These are phyloP conservation scores for Zosterops japonicus DNA, from an alignment of 2,113 vertebrate genomes.

Conservation along the genomic window DNA sequence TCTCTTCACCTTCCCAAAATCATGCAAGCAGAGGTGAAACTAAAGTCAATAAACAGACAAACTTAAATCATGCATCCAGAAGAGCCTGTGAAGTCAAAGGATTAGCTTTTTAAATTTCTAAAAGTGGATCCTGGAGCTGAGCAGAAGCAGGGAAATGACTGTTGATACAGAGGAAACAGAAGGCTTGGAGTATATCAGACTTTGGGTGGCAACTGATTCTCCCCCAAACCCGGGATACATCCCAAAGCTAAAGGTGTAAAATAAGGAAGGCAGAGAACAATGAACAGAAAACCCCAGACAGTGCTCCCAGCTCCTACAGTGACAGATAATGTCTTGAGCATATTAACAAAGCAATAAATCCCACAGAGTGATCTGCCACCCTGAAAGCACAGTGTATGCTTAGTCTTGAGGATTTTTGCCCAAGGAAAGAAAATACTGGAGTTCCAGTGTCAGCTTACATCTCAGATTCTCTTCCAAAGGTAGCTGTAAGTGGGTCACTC, in stretches of 20 bases:
- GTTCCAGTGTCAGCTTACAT: background rate
- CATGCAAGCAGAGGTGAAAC: background rate
- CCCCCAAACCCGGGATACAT: background rate
- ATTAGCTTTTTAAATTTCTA: background rate
- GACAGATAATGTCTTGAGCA: background rate
- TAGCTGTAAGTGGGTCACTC: background rate
- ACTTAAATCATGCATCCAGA: background rate
- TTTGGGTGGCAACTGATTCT: background rate
- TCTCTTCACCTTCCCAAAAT: background rate
- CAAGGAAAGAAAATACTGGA: background rate
- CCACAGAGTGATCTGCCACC: background rate
- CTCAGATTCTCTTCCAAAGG: background rate
- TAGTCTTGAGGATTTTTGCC: background rate
- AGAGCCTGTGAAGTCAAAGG: background rate
- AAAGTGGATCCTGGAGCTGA: background rate
- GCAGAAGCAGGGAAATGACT: background rate
- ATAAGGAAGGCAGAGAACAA: background rate
- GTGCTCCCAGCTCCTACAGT: background rate
- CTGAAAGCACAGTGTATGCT: background rate
- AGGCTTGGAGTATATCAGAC: background rate
- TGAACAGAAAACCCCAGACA: background rate
- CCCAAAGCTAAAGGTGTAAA: background rate
- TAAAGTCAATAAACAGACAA: background rate
- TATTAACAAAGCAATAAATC: constrained; percentile 20
- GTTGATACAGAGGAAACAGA: background rate